These are phyloP conservation scores for Climacteris rufus DNA, from an alignment of 2,113 vertebrate genomes.

Conservation along the genomic window DNA sequence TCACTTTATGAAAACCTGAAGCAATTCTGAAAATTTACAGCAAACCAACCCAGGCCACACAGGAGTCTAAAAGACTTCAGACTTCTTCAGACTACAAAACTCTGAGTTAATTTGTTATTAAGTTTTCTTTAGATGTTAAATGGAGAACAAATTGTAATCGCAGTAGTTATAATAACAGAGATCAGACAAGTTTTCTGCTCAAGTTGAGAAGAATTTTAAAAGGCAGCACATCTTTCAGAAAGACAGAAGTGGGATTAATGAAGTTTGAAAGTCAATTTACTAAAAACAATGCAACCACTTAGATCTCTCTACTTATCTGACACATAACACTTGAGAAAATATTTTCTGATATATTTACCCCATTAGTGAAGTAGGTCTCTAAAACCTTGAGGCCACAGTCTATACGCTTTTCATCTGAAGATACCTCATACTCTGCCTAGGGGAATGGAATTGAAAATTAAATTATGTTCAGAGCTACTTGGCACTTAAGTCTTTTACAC, in stretches of 20 bases:
- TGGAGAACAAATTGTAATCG: not conserved
- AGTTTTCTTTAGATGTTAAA: not conserved
- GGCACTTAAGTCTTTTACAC: not conserved
- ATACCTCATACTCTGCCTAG: conserved; percentile 86
- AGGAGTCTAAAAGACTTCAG: not conserved
- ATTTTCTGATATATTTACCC: conserved; percentile 72
- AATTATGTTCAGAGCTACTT: not conserved
- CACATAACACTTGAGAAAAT: not conserved
- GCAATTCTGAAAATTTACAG: not conserved
- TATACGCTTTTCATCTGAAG: conserved; percentile 83
- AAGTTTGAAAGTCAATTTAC: not conserved
- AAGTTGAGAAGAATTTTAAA: not conserved
- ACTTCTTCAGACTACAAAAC: not conserved
- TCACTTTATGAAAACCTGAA: not conserved
- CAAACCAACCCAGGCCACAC: not conserved
- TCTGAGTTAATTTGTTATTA: not conserved
- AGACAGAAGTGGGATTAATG: not conserved
- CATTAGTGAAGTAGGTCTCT: conserved; percentile 81
- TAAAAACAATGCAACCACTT: not conserved
- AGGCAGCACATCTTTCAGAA: not conserved
- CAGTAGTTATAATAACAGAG: not conserved
- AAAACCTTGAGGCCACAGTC: conserved; percentile 80
- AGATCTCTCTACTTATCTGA: not conserved
- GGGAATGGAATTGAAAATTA: not conserved
- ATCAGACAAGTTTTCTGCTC: not conserved